Evolutionary conservation across 1,140 invertebrate genomes (phyloP).

Genomic region (Cyclina sinensis): DNA sequence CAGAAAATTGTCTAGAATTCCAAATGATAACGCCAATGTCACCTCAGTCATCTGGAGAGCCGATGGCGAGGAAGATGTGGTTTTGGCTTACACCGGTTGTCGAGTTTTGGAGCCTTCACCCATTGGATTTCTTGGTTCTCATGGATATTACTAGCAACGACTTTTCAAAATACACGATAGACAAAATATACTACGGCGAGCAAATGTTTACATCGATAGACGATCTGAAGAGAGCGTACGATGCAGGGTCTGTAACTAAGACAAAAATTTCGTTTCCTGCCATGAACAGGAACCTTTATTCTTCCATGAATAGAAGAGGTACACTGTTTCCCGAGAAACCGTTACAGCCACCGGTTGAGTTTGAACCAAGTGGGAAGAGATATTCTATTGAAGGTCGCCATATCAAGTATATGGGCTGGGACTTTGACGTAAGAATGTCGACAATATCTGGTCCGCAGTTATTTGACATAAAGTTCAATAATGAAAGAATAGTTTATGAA

Average conservation of each 20-base stretch:
- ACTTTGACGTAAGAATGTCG: constrained; percentile 80
- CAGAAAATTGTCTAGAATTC: constrained; percentile 72
- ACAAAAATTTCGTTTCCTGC: constrained; percentile 68
- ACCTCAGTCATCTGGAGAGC: constrained; percentile 54
- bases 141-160: constrained; percentile 70
- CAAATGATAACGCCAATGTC: constrained; percentile 68
- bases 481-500: constrained; percentile 75
- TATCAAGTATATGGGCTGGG: constrained; percentile 80
- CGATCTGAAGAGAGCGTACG: constrained; percentile 71
- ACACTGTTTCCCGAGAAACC: constrained; percentile 50
- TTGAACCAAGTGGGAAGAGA: constrained; percentile 81
- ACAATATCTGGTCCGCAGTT: constrained; percentile 75
- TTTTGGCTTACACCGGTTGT: constrained; percentile 67
- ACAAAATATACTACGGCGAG: constrained; percentile 73
- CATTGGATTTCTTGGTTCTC: constrained; percentile 73
- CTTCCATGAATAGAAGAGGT: constrained; percentile 68
- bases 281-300: constrained; percentile 63
- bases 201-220: constrained; percentile 71
- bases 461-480: constrained; percentile 74
- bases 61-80: constrained; percentile 72
- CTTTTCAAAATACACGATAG: constrained; percentile 61
- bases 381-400: constrained; percentile 75
- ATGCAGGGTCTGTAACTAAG: constrained; percentile 70
- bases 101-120: constrained; percentile 68
- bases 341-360: constrained; percentile 64